Evolutionary conservation across 2,113 vertebrate genomes (phyloP).

Genomic region (Plecturocebus donacophilus): DNA sequence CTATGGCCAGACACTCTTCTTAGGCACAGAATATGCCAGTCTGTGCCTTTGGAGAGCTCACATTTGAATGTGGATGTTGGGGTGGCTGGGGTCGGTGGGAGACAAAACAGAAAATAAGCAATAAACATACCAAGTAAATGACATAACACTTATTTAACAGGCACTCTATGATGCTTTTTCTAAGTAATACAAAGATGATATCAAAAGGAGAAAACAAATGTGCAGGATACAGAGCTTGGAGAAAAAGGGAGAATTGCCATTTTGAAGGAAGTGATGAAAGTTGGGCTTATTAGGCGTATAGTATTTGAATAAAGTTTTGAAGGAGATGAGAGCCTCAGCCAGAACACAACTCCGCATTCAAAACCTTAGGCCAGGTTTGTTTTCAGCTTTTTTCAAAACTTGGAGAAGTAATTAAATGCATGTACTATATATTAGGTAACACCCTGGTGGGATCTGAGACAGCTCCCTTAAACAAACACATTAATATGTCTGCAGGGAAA

Average conservation of each 20-base stretch:
- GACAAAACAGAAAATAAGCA: not conserved
- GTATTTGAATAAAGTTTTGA: not conserved
- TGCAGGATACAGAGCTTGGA: not conserved
- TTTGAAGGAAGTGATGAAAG: not conserved
- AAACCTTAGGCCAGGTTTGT: not conserved
- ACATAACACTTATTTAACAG: not conserved
- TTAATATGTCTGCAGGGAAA: not conserved
- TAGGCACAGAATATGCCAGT: rapidly evolving
- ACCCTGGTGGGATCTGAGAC: not conserved
- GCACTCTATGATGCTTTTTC: not conserved
- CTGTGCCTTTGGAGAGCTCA: rapidly evolving
- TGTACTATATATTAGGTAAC: not conserved
- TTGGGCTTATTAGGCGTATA: not conserved
- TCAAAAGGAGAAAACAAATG: not conserved
- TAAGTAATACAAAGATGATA: not conserved
- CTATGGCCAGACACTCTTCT: not conserved
- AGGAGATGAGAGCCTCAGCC: not conserved
- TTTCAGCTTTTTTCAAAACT: not conserved
- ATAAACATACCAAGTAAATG: not conserved
- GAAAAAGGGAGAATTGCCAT: not conserved
- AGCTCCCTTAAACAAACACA: not conserved
- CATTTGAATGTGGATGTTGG: rapidly evolving
- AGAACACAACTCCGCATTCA: not conserved
- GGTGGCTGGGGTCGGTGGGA: rapidly evolving
- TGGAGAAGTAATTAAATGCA: not conserved